Conservation (phyloP, 35 echinoderm and acorn worm genomes). For the Strongylocentrotus purpuratus region DNA sequence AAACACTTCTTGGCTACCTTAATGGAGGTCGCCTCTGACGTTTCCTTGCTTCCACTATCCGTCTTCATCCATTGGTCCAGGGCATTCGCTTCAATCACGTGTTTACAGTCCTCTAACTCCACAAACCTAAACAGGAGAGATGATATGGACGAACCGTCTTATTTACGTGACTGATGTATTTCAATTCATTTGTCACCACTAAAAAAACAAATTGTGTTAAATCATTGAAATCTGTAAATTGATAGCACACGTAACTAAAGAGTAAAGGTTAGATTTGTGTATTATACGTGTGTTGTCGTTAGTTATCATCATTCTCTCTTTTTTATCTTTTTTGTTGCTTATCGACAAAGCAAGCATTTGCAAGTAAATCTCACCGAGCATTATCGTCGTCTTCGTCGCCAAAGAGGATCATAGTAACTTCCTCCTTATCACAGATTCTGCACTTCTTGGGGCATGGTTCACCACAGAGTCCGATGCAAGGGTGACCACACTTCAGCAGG, state of each 20-base stretch:
- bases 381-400: conserved; percentile 68
- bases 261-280: too few species aligned
- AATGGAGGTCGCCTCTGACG: neutral
- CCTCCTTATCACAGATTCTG: conserved; percentile 75
- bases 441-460: conserved; percentile 85
- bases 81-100: conserved; percentile 65
- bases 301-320: too few species aligned
- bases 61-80: conserved; percentile 80
- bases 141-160: neutral
- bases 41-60: neutral
- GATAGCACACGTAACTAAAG: too few species aligned
- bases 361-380: conserved; percentile 58
- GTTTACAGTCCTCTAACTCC: conserved; percentile 74
- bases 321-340: too few species aligned
- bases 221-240: neutral
- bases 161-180: too few species aligned
- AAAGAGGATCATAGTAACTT: conserved; percentile 71
- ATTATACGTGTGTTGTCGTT: too few species aligned
- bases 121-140: conserved; percentile 43
- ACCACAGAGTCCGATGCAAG: conserved; percentile 89
- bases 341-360: too few species aligned
- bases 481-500: conserved; percentile 65
- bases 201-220: neutral
- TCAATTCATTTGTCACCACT: too few species aligned
- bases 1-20: neutral